Evolutionary conservation across 1,140 invertebrate species (phyloP), one percentile per base, ranked within the genome.

Genomic region (Macrosteles quadrilineatus): DNA sequence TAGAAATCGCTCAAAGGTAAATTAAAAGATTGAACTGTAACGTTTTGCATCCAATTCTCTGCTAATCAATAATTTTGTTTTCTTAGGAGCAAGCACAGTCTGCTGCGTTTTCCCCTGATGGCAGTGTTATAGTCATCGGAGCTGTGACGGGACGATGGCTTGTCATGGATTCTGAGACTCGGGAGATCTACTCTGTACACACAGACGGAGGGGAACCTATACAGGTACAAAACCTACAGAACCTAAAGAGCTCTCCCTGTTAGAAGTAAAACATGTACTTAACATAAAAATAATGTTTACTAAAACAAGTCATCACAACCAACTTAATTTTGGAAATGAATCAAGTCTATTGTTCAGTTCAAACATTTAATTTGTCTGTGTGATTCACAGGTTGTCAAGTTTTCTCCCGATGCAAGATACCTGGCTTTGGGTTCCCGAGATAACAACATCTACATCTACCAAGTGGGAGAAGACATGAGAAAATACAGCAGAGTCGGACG

Each of bases 391-490:
- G 87, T 88, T 21, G 87, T 92, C 45, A 85, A 85, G 76, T 93
- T 89, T 78, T 91, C 92, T 11, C 90, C 91, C 64, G 90, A 97
- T 85, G 94, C 94, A 55, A 83, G 85, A 57, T 82, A 90, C 71
- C 80, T 97, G 50, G 95, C 95, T n/a, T 79, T 97, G 69, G 95
- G 94, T 1, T 97, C 95, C 0, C 82, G 93, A 57, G 95, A 97
- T 81, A 96, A 96, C 84, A 88, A 89, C 77, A 91, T 97, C 78
- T 97, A 97, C 80, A 84, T 98, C 66, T 97, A 97, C 83, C 91
- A 94, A 83, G 87, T 92, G 11, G 86, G 87, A 31, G 91, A 94
- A 53, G 87, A 88, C 71, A 87, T 88, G 6, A 86, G 86, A 45
- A 89, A 93, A 77, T 96, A 92, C 79, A 89, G 87, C 71, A 85